Evolutionary conservation across 2,113 vertebrate genomes (phyloP).

Genomic region (Trinectes maculatus): DNA sequence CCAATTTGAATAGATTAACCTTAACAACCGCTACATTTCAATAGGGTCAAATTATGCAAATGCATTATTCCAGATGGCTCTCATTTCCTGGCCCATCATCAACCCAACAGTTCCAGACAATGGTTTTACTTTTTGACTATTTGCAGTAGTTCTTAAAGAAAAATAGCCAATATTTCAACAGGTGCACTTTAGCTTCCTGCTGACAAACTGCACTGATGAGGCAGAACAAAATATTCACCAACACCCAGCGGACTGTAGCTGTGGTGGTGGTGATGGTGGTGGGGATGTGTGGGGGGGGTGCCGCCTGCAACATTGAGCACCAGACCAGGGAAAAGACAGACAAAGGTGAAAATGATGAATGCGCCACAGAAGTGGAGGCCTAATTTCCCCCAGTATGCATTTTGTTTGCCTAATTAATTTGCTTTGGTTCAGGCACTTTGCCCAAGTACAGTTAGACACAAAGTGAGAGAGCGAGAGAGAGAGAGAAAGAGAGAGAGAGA

Average conservation of each 20-base stretch:
- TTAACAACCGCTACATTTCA: background rate
- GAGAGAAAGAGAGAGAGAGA: slow-evolving; percentile 18
- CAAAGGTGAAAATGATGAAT: slow-evolving; percentile 57
- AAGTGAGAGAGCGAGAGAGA: slow-evolving; percentile 13
- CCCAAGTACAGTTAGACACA: slow-evolving; percentile 44
- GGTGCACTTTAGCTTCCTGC: slow-evolving; percentile 25
- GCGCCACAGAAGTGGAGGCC: slow-evolving; percentile 41
- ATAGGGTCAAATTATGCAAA: slow-evolving; percentile 10
- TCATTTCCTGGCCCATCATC: slow-evolving; percentile 1
- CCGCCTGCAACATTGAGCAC: slow-evolving; percentile 43
- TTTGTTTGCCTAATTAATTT: slow-evolving; percentile 71
- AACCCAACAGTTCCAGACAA: slow-evolving; percentile 18
- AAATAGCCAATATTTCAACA: slow-evolving; percentile 30
- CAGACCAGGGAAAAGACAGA: slow-evolving; percentile 39
- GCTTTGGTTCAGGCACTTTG: slow-evolving; percentile 55
- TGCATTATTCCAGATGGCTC: slow-evolving; percentile 7
- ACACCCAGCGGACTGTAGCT: slow-evolving; percentile 24
- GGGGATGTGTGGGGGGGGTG: background rate
- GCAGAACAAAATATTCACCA: slow-evolving; percentile 53
- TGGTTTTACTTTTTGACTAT: slow-evolving; percentile 8
- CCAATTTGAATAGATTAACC: no score
- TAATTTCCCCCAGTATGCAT: slow-evolving; percentile 60
- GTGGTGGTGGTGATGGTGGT: background rate
- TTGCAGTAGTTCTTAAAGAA: slow-evolving; percentile 19
- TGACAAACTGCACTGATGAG: slow-evolving; percentile 48